These are phyloP conservation scores for Limosa lapponica DNA, from an alignment of 2,797 vertebrate species.

Conservation along the genomic window DNA sequence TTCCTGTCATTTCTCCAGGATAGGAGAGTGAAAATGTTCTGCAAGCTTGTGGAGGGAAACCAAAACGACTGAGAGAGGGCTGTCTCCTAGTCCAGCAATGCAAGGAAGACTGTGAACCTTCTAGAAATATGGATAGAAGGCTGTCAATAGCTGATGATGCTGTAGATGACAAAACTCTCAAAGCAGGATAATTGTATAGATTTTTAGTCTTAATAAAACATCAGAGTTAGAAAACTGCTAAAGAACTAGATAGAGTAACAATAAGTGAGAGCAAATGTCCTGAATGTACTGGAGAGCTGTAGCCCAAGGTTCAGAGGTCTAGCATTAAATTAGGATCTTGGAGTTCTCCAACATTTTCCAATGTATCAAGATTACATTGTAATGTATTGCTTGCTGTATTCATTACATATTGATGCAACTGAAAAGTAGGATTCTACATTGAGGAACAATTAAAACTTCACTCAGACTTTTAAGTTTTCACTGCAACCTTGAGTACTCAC, in stretches of 20 bases:
- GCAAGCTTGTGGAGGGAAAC: neutral
- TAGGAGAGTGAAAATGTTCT: neutral
- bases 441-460: neutral
- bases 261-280: neutral
- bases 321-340: neutral
- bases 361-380: neutral
- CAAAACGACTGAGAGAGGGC: neutral
- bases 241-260: neutral
- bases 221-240: neutral
- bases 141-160: neutral
- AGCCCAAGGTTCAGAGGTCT: neutral
- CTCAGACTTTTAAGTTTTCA: neutral
- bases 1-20: neutral
- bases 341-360: neutral
- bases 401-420: accelerated
- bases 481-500: neutral
- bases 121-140: neutral
- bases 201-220: neutral
- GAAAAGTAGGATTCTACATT: neutral
- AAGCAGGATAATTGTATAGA: neutral
- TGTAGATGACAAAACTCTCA: neutral
- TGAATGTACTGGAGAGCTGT: neutral
- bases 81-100: neutral
- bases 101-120: neutral
- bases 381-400: neutral